Evolutionary conservation across 2,797 vertebrate genomes (phyloP).

Genomic region (Sebastolobus altivelis): DNA sequence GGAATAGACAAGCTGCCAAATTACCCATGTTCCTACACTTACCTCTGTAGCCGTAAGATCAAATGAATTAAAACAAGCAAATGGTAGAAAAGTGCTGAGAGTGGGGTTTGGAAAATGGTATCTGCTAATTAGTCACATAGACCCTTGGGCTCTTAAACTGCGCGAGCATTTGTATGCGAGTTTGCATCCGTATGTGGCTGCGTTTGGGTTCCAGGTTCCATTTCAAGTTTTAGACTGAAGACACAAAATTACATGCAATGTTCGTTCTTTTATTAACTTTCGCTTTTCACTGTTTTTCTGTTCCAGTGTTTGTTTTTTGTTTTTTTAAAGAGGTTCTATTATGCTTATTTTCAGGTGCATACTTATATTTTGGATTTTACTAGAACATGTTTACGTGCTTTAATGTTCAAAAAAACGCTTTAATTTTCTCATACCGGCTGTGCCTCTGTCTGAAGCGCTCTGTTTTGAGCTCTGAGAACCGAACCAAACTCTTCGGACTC

Average conservation of each 20-base stretch:
- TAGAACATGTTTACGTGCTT: no score
- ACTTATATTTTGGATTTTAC: no score
- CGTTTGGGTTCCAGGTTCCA: conserved; percentile 20
- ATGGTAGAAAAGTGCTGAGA: conserved; percentile 64
- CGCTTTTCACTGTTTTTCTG: no score
- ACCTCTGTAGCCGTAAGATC: conserved; percentile 53
- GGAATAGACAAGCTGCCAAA: conserved; percentile 57
- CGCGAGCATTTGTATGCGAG: conserved; percentile 39
- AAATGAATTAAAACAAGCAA: conserved; percentile 60
- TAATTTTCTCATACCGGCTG: no score
- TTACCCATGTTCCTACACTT: conserved; percentile 56
- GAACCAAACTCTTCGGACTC: no score
- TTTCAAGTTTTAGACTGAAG: conserved; percentile 24
- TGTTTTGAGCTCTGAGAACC: no score
- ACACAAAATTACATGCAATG: not conserved
- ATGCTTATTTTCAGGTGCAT: no score
- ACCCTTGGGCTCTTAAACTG: conserved; percentile 46
- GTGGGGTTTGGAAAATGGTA: conserved; percentile 54
- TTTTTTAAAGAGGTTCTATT: no score
- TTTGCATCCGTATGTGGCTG: conserved; percentile 26
- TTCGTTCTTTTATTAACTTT: not conserved
- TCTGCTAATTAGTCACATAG: conserved; percentile 62
- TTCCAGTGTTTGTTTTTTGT: no score
- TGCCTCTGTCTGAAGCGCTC: no score
- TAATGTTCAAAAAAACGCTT: no score